Percentiles rank a stretch among this genome's conserved stretches.
Evolutionary conservation across 2,797 vertebrate species (phyloP).

Genomic region (Chelon labrosus): DNA sequence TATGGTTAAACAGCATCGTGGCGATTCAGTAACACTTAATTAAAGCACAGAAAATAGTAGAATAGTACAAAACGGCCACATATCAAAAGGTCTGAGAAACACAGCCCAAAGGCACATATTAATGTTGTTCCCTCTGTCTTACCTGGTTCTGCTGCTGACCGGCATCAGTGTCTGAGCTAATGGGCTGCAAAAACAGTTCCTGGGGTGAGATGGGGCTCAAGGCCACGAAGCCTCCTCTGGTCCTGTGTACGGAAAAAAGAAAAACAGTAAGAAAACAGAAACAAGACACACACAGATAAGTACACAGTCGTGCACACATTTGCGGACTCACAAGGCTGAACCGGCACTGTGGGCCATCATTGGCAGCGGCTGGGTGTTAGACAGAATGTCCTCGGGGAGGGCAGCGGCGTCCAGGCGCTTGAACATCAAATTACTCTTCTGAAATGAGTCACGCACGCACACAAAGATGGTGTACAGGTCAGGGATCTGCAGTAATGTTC

Average conservation of each 20-base stretch:
- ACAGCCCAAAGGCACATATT: background rate
- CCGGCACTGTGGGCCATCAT: conserved; percentile 93
- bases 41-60: background rate
- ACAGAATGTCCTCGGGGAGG: conserved; percentile 93
- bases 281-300: background rate
- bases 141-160: conserved; percentile 90
- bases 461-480: conserved; percentile 5
- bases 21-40: background rate
- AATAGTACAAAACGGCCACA: background rate
- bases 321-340: conserved; percentile 92
- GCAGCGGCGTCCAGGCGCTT: conserved; percentile 94
- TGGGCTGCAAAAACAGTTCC: conserved; percentile 93
- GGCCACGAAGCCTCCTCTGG: conserved; percentile 91
- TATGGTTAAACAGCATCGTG: background rate
- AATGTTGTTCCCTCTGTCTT: conserved; percentile 67
- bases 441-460: conserved; percentile 36
- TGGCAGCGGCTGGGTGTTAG: conserved; percentile 90
- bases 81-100: conserved; percentile 4
- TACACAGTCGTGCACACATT: conserved; percentile 9
- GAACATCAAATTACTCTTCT: conserved; percentile 96
- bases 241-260: conserved; percentile 82
- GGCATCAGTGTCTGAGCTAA: conserved; percentile 78
- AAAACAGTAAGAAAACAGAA: conserved; percentile 26
- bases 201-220: conserved; percentile 96
- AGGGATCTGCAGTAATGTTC: background rate